These are phyloP conservation scores for Tachystola acroxantha DNA, from an alignment of 2,888 invertebrate genomes.

Conservation along the genomic window DNA sequence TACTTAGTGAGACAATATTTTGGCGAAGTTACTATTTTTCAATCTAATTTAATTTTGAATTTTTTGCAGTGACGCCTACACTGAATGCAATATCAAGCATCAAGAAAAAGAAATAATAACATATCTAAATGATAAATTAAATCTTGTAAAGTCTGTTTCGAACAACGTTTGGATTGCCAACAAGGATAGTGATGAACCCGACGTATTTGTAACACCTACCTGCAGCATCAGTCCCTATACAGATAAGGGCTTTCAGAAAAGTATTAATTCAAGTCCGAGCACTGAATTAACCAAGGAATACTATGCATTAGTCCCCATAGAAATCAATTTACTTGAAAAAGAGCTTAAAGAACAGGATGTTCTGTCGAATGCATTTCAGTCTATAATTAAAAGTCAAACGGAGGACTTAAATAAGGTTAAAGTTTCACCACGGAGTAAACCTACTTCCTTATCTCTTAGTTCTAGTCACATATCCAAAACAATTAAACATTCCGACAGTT, in stretches of 20 bases:
- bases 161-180: conserved; percentile 29
- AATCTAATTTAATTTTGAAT: no score
- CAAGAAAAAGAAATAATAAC: conserved; percentile 69
- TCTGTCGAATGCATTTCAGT: conserved; percentile 68
- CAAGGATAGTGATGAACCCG: conserved; percentile 51
- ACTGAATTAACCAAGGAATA: conserved; percentile 62
- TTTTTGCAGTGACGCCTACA: conserved; percentile 68
- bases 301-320: conserved; percentile 58
- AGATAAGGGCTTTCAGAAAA: conserved; percentile 40
- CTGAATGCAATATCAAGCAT: conserved; percentile 64
- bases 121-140: conserved; percentile 52
- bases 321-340: conserved; percentile 59
- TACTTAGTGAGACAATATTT: no score
- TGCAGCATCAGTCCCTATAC: conserved; percentile 49
- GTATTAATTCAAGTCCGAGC: conserved; percentile 53
- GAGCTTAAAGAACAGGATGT: conserved; percentile 75
- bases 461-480: conserved; percentile 63
- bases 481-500: conserved; percentile 59
- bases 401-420: conserved; percentile 36
- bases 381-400: conserved; percentile 55
- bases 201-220: conserved; percentile 67
- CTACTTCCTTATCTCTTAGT: conserved; percentile 53
- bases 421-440: conserved; percentile 40
- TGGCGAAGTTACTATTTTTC: no score
- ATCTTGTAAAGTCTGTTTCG: conserved; percentile 26